Conservation (phyloP, 2,888 invertebrate genomes). For the Ochlodes sylvanus region DNA sequence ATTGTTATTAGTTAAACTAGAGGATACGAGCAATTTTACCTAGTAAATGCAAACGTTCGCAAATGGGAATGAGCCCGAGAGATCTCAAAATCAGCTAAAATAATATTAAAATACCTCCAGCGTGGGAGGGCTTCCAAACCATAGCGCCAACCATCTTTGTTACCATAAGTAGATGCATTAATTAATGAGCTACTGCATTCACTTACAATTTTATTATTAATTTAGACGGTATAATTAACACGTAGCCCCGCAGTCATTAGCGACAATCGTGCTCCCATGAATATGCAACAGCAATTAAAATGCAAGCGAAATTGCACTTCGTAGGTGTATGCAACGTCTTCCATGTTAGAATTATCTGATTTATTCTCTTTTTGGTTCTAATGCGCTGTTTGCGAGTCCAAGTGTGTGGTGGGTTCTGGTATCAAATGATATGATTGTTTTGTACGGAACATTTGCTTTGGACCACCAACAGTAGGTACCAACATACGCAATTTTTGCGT, state of each 20-base stretch:
- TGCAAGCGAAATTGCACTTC: conserved; percentile 44
- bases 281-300: conserved; percentile 47
- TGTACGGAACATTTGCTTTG: too few relatives aligned
- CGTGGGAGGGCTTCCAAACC: too few relatives aligned
- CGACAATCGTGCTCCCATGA: conserved; percentile 48
- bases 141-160: conserved; percentile 1
- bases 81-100: too few relatives aligned
- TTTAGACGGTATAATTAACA: conserved; percentile 43
- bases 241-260: conserved; percentile 46
- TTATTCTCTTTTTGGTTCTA: conserved; percentile 34
- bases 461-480: too few relatives aligned
- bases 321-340: conserved; percentile 39
- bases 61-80: too few relatives aligned
- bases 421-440: too few relatives aligned
- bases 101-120: too few relatives aligned
- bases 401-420: conserved; percentile 11
- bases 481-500: too few relatives aligned
- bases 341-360: conserved; percentile 38
- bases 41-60: too few relatives aligned
- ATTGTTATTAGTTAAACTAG: too few relatives aligned
- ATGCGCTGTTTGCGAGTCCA: conserved; percentile 9
- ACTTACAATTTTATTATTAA: conserved; percentile 34
- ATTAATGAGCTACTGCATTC: neutral
- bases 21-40: too few relatives aligned
- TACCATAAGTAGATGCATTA: conserved; percentile 1